Base-by-base conservation (phyloP, 1,140 invertebrate species). In the Anoplophora glabripennis region DNA sequence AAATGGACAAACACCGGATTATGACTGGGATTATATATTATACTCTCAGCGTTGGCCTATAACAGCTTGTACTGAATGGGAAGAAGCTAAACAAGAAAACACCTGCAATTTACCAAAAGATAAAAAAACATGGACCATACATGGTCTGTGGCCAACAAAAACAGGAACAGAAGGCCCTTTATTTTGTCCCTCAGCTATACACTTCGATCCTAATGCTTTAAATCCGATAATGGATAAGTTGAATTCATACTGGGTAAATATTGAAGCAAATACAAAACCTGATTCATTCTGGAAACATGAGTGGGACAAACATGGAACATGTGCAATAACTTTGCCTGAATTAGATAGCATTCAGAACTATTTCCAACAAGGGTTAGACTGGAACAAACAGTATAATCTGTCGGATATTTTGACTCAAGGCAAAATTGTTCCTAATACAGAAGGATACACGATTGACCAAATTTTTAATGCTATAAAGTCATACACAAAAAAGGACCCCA, bases 261-360 rank as follows among this genome's bases (percentile, higher is more conserved):
- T 93, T 54, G 83, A 89, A 70, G 81, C 64, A 76, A 80, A 77
- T 60, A 82, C 77, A 1, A 74, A 78, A 35, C 69, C 75, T 9
- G 80, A 84, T 64, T 79, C 80, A 7, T 79, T 93, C 7, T 93
- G 90, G 91, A 78, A 84, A 58, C 89, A 94, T 59, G 91, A 93
- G 72, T 94, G 90, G 90, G 72, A 79, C 1, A 94, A 93, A 69
- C 91, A 94, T 72, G 91, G 90, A 0, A 90, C 90, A 0, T 93
- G 91, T 69, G 88, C 89, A 11, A 78, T 83, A 0, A 65, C 71
- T 7, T 58, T 91, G 1, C 74, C 82, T n/a, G 42, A 67, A 7
- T 70, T 93, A 1, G 80, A 86, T 63, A 82, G 78, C 5, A 85
- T 92, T 69, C 67, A 80, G 0, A 89, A 90, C 68, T 93, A 91